These are phyloP conservation scores for Albula glossodonta DNA, from an alignment of 2,113 vertebrate species.

Conservation along the genomic window DNA sequence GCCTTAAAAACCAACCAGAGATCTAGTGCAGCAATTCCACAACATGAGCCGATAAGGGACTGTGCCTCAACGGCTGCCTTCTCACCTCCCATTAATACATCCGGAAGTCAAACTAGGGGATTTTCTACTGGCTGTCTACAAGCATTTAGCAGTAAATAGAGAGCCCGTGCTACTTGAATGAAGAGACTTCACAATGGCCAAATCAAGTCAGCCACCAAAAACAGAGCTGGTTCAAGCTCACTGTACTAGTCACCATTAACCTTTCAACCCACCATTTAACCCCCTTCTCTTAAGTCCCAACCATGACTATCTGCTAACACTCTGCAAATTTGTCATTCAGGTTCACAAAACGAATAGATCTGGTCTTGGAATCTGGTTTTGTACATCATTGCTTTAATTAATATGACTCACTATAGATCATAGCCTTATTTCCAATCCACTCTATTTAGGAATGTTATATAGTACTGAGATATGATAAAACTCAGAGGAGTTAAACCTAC, in stretches of 20 bases:
- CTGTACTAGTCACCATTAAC: conserved; percentile 16
- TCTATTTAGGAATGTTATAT: no score
- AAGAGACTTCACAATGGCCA: conserved; percentile 33
- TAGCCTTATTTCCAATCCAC: no score
- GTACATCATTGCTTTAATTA: no score
- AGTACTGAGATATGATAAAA: no score
- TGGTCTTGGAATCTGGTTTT: no score
- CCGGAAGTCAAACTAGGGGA: conserved; percentile 55
- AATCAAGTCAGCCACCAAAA: conserved; percentile 34
- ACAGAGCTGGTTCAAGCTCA: conserved; percentile 32
- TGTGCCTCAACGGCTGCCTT: no score
- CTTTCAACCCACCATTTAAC: conserved; percentile 5
- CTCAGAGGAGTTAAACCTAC: no score
- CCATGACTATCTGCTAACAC: background rate
- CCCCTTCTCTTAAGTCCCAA: background rate
- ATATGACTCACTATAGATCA: no score
- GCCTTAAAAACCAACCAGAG: no score
- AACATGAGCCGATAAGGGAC: no score
- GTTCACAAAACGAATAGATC: no score
- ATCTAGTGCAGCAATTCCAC: no score
- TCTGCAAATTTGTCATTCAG: background rate
- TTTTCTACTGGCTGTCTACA: conserved; percentile 57
- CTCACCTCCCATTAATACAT: conserved; percentile 47
- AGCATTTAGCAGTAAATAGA: conserved; percentile 50
- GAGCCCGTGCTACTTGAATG: conserved; percentile 42